Evolutionary conservation across 2,888 invertebrate species (phyloP), one percentile per base, ranked within the genome.

Genomic region (Folsomia manolachei): DNA sequence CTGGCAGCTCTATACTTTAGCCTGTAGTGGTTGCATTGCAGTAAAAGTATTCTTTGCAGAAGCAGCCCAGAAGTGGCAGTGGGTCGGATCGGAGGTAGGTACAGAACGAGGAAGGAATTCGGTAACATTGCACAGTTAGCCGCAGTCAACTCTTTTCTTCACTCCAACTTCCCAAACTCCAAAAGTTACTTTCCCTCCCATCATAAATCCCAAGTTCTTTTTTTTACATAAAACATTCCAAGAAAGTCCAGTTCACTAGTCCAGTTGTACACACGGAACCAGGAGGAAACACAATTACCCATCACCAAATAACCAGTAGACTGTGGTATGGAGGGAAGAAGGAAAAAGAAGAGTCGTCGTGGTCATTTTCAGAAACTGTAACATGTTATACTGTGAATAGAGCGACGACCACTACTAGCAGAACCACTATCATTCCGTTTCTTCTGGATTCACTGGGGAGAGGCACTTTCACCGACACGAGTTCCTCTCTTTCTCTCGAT

Each of bases 131-230:
- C n/a, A n/a, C 65, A 67, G 69, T 61, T 62, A 72, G 70, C 70
- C 70, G 71, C 73, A 70, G 69, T 75, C 75, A 70, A n/a, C 73
- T 75, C 75, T 71, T n/a, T n/a, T n/a, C 70, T 72, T 69, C 71
- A 65, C 65, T 52, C 70, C 68, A 56, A 70, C 66, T 67, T 62
- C 71, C 67, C 71, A 27, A 73, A 75, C 73, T 52, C 52, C 24
- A 52, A 66, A 66, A 66, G 66, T 66, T 52, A 51, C 66, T 72
- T 70, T 73, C 72, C 68, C 70, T 66, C 53, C 74, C 73, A 76
- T 76, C 75, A 76, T 76, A 76, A 76, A 76, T 76, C 75, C 72
- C 73, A 76, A 76, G 73, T 76, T n/a, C n/a, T n/a, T n/a, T n/a
- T n/a, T n/a, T 76, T 76, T 76, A 70, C 68, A 72, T 66, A 66